Percentiles rank a stretch among this genome's conserved stretches.
Evolutionary conservation across 2,113 vertebrate species (phyloP).

Genomic region (Clarias batrachus): DNA sequence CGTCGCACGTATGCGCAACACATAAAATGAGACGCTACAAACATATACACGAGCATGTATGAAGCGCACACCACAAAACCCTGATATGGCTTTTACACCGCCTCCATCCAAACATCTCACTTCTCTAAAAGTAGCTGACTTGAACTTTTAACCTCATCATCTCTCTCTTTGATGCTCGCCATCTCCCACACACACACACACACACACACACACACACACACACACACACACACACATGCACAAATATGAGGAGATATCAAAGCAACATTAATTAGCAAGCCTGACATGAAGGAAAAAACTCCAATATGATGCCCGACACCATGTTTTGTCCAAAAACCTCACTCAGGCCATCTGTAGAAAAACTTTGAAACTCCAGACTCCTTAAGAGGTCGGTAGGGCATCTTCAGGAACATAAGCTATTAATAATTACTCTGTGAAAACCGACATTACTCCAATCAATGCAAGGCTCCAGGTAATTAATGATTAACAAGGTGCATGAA

Average conservation of each 20-base stretch:
- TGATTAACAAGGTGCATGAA: not conserved
- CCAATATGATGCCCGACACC: not conserved
- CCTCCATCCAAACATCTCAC: not conserved
- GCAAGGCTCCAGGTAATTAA: not conserved
- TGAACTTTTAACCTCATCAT: conserved; percentile 49
- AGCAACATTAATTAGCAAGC: not conserved
- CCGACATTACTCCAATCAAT: not conserved
- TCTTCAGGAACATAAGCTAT: too few relatives aligned
- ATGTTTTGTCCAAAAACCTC: not conserved
- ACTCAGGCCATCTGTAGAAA: too few relatives aligned
- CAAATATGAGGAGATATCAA: not conserved
- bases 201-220: not conserved
- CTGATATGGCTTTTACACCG: conserved; percentile 6
- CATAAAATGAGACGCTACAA: not conserved
- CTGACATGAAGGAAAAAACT: not conserved
- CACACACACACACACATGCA: too few relatives aligned
- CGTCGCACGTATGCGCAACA: conserved; percentile 27
- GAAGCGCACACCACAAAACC: conserved; percentile 11
- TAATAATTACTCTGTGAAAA: too few relatives aligned
- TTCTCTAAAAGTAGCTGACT: not conserved
- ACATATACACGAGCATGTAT: not conserved
- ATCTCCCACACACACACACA: not conserved
- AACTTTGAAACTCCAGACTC: too few relatives aligned
- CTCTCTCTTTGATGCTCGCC: not conserved
- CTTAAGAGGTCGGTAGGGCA: too few relatives aligned